A percentile compares a stretch with the other conserved stretches of the same genome.
phyloP scores from a whole-genome alignment of 2,113 vertebrate species.

The Syrmaticus mikado region DNA sequence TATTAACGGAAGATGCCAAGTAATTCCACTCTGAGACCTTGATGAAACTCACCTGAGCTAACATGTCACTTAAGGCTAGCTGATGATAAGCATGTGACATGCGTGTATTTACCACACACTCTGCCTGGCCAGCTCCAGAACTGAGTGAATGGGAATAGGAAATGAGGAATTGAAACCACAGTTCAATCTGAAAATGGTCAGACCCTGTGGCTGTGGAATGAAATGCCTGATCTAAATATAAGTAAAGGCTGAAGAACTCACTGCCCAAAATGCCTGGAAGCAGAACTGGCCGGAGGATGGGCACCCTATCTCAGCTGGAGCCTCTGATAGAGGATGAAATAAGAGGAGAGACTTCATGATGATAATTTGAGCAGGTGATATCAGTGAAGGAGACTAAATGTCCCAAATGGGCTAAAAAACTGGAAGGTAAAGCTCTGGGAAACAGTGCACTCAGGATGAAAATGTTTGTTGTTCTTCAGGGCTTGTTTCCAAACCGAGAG shows the following conservation, averaged over 20 bases:
- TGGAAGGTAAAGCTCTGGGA: background rate
- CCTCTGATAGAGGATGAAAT: background rate
- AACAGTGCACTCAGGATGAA: background rate
- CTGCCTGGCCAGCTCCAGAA: background rate
- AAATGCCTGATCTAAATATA: background rate
- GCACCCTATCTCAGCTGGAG: background rate
- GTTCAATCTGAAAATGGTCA: background rate
- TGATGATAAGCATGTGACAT: background rate
- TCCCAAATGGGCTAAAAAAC: background rate
- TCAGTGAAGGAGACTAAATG: background rate
- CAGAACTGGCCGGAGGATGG: background rate
- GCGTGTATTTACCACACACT: background rate
- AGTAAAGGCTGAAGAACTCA: background rate
- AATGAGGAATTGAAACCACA: constrained; percentile 2
- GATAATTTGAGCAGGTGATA: background rate
- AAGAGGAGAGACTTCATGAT: background rate
- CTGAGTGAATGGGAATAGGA: background rate
- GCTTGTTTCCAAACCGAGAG: background rate
- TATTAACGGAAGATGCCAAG: background rate
- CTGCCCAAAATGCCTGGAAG: background rate
- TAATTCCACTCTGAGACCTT: background rate
- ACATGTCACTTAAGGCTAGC: background rate
- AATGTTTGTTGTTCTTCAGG: background rate
- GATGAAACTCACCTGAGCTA: rapidly evolving
- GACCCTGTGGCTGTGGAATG: background rate